Evolutionary conservation across 2,797 vertebrate genomes (phyloP), one percentile per base, ranked within the genome.

Genomic region (Notoglanidium macrostoma): DNA sequence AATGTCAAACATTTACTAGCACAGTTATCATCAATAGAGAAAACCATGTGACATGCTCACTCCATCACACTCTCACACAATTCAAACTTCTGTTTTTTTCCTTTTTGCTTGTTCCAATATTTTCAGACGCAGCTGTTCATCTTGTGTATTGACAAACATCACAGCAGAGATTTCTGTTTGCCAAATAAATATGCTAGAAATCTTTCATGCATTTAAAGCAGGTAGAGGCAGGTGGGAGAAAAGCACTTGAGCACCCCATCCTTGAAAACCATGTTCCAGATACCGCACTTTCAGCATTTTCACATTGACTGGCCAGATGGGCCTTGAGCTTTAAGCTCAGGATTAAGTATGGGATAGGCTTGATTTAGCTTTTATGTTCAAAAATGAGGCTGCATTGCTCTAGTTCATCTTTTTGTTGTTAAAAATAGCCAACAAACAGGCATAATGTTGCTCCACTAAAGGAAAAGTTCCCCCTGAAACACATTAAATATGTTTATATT

Each of bases 141-240:
- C 10, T 79, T 79, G 12, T 80, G 21, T 23, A 77, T 26, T 74
- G 77, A 65, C 77, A 88, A 85, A 82, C 84, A 81, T 76, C 68
- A 68, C 57, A 74, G 77, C 78, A 46, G 73, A 84, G 67, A 86
- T 83, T 88, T 88, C 46, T 65, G 83, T 84, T 68, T 23, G 76
- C 83, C 82, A 59, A 83, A 83, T 83, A 88, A 88, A 86, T 85
- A 40, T 46, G 49, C 11, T 2, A 19, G 55, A 29, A 88, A 32
- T 44, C 46, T 57, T 65, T 67, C 78, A 74, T 85, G 87, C 87
- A 88, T 88, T 26, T 85, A 85, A 88, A 88, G 68, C 87, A 88
- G 77, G 77, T 88, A 21, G 49, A 85, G 57, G 57, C 87, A 85
- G 84, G 83, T 85, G 87, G 70, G 32, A 12, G 77, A 67, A 68